Evolutionary conservation across 2,113 vertebrate genomes (phyloP), one percentile per base, ranked within the genome.

Genomic region (Xiphophorus maculatus): DNA sequence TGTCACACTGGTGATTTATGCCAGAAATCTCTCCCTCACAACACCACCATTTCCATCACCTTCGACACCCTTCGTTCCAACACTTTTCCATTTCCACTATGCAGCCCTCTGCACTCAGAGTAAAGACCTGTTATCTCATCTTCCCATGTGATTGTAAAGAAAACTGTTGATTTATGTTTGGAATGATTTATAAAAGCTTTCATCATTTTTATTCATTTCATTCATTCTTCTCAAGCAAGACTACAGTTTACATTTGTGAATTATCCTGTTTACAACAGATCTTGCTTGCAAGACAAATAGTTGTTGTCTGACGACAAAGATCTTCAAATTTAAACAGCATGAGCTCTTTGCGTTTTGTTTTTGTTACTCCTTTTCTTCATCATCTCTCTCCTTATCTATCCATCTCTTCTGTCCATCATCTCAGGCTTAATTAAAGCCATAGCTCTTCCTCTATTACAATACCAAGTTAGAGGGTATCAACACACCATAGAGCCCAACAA

Each of bases 1-100:
- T 92, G 92, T 91, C 90, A 91, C 77, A 70, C 67, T 66, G 60
- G 72, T 93, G 91, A 94, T 93, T 93, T 93, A 93, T 92, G 86
- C 75, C 84, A 79, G 77, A 89, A 88, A 87, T 87, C 86, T 81
- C 80, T 84, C 76, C 60, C 30, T 30, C 87, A 81, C 82, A 84
- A 66, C 67, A 69, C 79, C 66, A 77, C 69, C 77, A 65, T 86
- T 86, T 77, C 84, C 80, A 86, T 88, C 87, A 87, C 83, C 73
- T 84, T 76, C 63, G 58, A 83, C 82, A 83, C 88, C 74, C 76
- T 62, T 63, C 54, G 40, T 78, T 85, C 87, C 82, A 65, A 85
- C 81, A 84, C 85, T 85, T 83, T 88, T 73, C 40, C 27, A 25
- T 69, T 32, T 58, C 33, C 73, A 25, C 69, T 7, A 19, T 25